phyloP scores from a whole-genome alignment of 2,797 vertebrate genomes.

The Clarias laeviceps region DNA sequence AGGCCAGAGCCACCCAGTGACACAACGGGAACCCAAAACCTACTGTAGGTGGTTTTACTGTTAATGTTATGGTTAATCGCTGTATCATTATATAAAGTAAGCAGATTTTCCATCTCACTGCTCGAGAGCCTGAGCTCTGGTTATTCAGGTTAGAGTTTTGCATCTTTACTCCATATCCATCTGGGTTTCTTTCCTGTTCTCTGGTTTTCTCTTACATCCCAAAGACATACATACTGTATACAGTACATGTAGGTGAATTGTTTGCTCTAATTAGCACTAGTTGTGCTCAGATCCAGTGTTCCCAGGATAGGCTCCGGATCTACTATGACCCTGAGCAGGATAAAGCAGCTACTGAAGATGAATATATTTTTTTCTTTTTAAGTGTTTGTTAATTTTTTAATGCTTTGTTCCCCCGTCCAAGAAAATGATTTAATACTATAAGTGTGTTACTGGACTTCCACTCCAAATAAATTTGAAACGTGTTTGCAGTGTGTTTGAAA shows the following conservation, averaged over 20 bases:
- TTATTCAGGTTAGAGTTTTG: not conserved
- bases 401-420: too few relatives aligned
- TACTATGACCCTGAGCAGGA: not conserved
- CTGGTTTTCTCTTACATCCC: not conserved
- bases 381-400: not conserved
- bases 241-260: not conserved
- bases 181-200: not conserved
- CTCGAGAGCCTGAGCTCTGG: not conserved
- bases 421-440: not conserved
- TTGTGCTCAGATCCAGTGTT: not conserved
- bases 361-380: not conserved
- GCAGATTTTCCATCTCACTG: not conserved
- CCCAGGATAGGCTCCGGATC: not conserved
- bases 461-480: not conserved
- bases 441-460: not conserved
- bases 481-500: not conserved
- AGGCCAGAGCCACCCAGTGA: too few relatives aligned
- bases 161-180: not conserved
- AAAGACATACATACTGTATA: not conserved
- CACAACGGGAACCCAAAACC: not conserved
- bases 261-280: not conserved
- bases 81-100: not conserved
- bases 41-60: too few relatives aligned
- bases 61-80: too few relatives aligned
- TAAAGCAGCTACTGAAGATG: not conserved